These are phyloP conservation scores for Probaryconus sp. DNA, from an alignment of 1,140 invertebrate genomes.

Conservation along the genomic window DNA sequence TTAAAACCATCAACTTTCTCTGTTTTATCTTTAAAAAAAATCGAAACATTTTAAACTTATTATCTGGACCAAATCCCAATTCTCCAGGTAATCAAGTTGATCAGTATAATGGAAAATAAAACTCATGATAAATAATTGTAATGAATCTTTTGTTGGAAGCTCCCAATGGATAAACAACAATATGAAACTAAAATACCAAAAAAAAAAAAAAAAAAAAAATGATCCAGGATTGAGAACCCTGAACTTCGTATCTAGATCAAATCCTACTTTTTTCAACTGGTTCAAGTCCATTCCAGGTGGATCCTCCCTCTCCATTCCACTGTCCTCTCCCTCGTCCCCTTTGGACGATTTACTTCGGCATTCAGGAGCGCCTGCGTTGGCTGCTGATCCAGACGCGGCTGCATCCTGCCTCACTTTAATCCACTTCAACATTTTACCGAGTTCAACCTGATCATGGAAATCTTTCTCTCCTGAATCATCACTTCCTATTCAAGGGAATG, in stretches of 20 bases:
- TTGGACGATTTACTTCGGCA: constrained; percentile 58
- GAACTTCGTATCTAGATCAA: too few relatives aligned
- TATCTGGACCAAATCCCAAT: too few relatives aligned
- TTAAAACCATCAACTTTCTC: too few relatives aligned
- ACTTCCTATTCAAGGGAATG: background rate
- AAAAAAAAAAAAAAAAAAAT: background rate
- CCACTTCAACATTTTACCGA: constrained; percentile 78
- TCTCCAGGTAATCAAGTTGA: too few relatives aligned
- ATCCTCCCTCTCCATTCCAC: constrained; percentile 75
- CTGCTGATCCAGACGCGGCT: constrained; percentile 46
- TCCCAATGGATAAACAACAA: too few relatives aligned
- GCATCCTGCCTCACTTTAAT: constrained; percentile 75
- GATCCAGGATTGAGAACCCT: too few relatives aligned
- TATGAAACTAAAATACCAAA: background rate
- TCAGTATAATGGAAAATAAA: too few relatives aligned
- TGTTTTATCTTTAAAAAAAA: too few relatives aligned
- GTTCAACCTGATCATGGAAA: constrained; percentile 28
- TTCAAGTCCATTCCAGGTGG: constrained; percentile 68
- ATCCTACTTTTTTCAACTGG: constrained; percentile 74
- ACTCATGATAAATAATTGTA: too few relatives aligned
- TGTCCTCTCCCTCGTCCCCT: constrained; percentile 70
- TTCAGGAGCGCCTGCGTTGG: constrained; percentile 34
- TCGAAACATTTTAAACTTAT: too few relatives aligned
- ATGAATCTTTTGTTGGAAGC: too few relatives aligned
- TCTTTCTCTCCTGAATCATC: constrained; percentile 22